Percentiles rank a stretch among this genome's conserved stretches.
Conservation (phyloP, 2,113 vertebrate genomes). For the Eulemur macaco region DNA sequence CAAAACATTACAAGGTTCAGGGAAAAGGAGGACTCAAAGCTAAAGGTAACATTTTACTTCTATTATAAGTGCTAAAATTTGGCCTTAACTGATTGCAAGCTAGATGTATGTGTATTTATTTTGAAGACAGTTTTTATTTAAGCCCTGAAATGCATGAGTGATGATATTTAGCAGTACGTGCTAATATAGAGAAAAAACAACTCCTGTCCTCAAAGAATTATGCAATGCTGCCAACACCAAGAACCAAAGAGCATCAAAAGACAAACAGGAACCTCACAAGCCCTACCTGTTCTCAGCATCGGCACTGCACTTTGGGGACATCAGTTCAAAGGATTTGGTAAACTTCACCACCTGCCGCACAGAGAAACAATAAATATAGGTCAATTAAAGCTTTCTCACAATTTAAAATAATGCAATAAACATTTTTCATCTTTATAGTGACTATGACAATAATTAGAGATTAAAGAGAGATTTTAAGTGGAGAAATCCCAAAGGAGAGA, state of each 20-base stretch:
- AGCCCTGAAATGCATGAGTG: background rate
- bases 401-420: slow-evolving; percentile 27
- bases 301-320: slow-evolving; percentile 98
- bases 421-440: slow-evolving; percentile 3
- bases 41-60: slow-evolving; percentile 49
- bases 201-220: background rate
- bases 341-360: slow-evolving; percentile 96
- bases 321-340: slow-evolving; percentile 98
- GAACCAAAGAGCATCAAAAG: background rate
- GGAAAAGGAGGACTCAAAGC: background rate
- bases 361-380: slow-evolving; percentile 57
- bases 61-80: background rate
- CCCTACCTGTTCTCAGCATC: slow-evolving; percentile 95
- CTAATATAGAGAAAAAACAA: background rate
- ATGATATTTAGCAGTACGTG: background rate
- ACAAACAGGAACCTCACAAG: background rate
- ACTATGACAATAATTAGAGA: slow-evolving; percentile 14
- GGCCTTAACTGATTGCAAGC: background rate
- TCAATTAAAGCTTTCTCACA: slow-evolving; percentile 49
- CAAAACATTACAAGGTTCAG: background rate
- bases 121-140: slow-evolving; percentile 21
- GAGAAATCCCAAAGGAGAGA: background rate
- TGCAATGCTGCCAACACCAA: background rate
- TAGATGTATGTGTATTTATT: background rate
- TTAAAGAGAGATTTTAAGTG: slow-evolving; percentile 49